phyloP scores from a whole-genome alignment of 2,113 vertebrate genomes.

The Oreochromis spilurus region DNA sequence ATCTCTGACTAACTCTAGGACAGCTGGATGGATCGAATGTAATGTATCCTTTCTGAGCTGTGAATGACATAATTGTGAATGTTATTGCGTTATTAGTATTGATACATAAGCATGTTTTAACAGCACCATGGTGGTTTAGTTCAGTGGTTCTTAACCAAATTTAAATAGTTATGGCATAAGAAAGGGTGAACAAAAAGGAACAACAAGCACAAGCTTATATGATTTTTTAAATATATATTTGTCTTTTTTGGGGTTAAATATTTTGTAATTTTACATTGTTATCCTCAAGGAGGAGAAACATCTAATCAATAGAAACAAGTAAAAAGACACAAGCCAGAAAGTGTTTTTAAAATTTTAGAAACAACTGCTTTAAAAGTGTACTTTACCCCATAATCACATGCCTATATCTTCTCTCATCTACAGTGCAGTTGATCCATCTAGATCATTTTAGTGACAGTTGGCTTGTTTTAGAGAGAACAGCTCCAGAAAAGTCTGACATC shows the following conservation, averaged over 20 bases:
- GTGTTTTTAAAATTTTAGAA: not conserved
- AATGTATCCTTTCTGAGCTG: not conserved
- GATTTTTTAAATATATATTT: rapidly evolving
- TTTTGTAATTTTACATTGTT: not conserved
- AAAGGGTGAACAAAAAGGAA: not conserved
- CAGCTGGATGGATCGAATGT: not conserved
- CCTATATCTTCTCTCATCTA: not conserved
- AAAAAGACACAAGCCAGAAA: not conserved
- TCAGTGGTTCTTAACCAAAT: not conserved
- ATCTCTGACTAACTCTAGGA: not conserved
- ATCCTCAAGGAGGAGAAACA: not conserved
- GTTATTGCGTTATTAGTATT: rapidly evolving
- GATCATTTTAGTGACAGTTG: not conserved
- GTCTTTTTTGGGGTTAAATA: not conserved
- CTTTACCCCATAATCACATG: not conserved
- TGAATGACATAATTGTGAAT: not conserved
- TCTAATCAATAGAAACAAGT: rapidly evolving
- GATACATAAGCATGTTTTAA: not conserved
- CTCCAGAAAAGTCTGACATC: not conserved
- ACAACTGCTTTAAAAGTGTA: not conserved
- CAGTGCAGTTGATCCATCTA: not conserved
- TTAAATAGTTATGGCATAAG: not conserved
- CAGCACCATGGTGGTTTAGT: not conserved
- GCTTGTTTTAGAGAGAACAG: not conserved
- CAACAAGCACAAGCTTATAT: not conserved